A percentile compares a stretch with the other conserved stretches of the same genome.
Evolutionary conservation across 1,140 invertebrate genomes (phyloP).

Genomic region (Archegozetes longisetosus): DNA sequence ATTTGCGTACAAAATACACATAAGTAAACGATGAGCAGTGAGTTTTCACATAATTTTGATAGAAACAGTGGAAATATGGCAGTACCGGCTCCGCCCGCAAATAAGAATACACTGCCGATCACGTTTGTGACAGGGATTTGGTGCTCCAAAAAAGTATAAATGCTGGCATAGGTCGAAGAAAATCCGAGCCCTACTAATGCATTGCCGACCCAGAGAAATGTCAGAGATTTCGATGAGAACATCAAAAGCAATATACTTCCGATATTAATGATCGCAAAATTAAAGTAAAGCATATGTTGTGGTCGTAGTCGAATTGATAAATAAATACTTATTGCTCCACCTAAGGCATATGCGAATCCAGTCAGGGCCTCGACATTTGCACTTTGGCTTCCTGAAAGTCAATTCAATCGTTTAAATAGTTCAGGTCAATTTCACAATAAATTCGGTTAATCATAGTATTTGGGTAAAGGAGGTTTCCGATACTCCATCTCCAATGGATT

Average conservation of each 20-base stretch:
- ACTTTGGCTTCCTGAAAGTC: background rate
- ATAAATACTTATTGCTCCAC: background rate
- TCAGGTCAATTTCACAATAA: no score
- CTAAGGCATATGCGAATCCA: constrained; percentile 4
- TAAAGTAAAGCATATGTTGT: constrained; percentile 6
- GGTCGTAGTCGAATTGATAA: background rate
- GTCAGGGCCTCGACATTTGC: constrained; percentile 8
- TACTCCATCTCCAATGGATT: no score
- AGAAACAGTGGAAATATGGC: constrained; percentile 8
- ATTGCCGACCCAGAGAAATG: constrained; percentile 8
- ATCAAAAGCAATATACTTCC: background rate
- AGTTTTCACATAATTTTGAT: background rate
- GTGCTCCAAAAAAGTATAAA: constrained; percentile 10
- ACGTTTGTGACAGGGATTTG: constrained; percentile 11
- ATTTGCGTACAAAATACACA: background rate
- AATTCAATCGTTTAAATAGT: no score
- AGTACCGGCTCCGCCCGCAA: constrained; percentile 10
- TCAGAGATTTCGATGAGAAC: background rate
- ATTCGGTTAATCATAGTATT: no score
- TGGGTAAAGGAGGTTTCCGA: no score
- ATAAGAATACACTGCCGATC: constrained; percentile 10
- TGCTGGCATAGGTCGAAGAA: background rate
- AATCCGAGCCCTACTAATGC: constrained; percentile 7
- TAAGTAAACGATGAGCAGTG: background rate
- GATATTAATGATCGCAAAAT: constrained; percentile 11